Base-by-base conservation (phyloP, 2,113 vertebrate species). In the Stomatorhinus ivindoensis region DNA sequence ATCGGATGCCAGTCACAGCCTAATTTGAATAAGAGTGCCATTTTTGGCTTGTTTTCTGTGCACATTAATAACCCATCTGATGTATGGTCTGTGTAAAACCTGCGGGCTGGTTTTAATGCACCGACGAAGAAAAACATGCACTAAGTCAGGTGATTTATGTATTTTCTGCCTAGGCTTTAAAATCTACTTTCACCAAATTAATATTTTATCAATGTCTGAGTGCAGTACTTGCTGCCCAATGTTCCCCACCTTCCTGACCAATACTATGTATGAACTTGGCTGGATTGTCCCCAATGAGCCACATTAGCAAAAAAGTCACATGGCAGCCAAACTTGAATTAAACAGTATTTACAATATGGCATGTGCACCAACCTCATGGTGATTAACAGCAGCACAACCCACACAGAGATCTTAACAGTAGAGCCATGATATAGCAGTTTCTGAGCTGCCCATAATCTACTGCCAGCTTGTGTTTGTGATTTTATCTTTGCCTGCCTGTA, bases 381-480 rank as follows among this genome's bases (percentile, higher is more conserved):
- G 89, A 89, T 89, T 89, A 73, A 65, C 89, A 89, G 47, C 48
- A 55, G 55, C 31, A 48, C 35, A 24, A 90, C 17, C n/a, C 31
- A 35, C n/a, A 69, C 48, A 46, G 48, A 48, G 48, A 24, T 86
- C 48, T 39, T 46, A 89, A 50, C 53, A n/a, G 19, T 80, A 19
- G 58, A 48, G 73, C 17, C 50, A 85, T 76, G 82, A 73, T 89
- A 86, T 55, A 65, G 19, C 85, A n/a, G 89, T 88, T 87, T 51
- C 80, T 84, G 85, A 31, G 73, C 76, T 48, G 89, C 53, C 44
- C 50, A 19, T 87, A 89, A 91, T 88, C 87, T 89, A 73, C 89
- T 35, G 86, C 90, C 88, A 90, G 90, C 83, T 86, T 46, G 42
- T 21, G 69, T 89, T 88, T 89, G 88, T 3, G n/a, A 76, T 21